Evolutionary conservation across 2,113 vertebrate genomes (phyloP).

Genomic region (Amphiprion ocellaris): DNA sequence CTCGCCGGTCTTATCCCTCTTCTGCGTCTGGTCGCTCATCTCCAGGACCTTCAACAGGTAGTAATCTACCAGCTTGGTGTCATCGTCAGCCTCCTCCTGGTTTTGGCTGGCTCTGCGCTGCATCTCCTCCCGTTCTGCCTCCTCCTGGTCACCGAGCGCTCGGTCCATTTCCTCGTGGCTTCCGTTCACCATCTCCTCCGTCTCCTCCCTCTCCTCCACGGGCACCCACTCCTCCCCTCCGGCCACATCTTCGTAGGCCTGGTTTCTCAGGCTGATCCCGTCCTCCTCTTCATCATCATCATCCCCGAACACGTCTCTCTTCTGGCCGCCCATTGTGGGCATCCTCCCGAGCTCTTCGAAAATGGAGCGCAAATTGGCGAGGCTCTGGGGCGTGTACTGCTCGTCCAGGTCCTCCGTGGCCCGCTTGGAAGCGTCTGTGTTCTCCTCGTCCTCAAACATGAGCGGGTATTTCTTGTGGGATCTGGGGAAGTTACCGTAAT

Average conservation of each 20-base stretch:
- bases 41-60: conserved; percentile 91
- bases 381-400: conserved; percentile 96
- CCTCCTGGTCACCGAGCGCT: conserved; percentile 81
- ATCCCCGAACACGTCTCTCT: conserved; percentile 87
- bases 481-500: conserved; percentile 89
- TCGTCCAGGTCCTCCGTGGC: conserved; percentile 97
- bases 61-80: conserved; percentile 91
- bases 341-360: conserved; percentile 95
- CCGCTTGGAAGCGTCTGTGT: conserved; percentile 91
- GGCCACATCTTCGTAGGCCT: conserved; percentile 93
- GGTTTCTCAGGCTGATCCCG: conserved; percentile 88
- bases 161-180: conserved; percentile 91
- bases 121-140: conserved; percentile 83
- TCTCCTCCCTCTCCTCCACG: conserved; percentile 93
- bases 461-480: conserved; percentile 88
- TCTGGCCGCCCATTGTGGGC: conserved; percentile 83
- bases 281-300: conserved; percentile 89
- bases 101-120: conserved; percentile 87
- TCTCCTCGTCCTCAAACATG: conserved; percentile 91
- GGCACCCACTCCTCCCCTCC: conserved; percentile 97
- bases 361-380: conserved; percentile 94
- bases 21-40: conserved; percentile 84
- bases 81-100: conserved; percentile 88
- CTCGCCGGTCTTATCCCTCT: conserved; percentile 79
- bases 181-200: conserved; percentile 92